A percentile compares a stretch with the other conserved stretches of the same genome.
phyloP scores from a whole-genome alignment of 2,113 vertebrate species.

The Oncorhynchus kisutch region DNA sequence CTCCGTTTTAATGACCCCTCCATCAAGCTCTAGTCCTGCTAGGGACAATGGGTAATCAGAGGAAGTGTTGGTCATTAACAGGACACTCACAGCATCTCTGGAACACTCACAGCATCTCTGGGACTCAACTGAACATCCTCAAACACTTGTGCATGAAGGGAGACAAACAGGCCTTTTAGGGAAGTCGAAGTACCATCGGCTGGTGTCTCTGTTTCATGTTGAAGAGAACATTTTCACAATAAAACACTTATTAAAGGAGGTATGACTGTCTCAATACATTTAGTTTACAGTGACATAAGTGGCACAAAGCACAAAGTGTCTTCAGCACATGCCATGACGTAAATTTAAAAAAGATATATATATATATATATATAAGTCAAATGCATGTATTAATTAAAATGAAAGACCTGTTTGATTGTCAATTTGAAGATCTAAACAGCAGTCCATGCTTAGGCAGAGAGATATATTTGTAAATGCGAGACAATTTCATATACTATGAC shows the following conservation, averaged over 20 bases:
- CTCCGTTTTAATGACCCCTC: constrained; percentile 47
- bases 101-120: constrained; percentile 16
- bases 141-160: constrained; percentile 29
- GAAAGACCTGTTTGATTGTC: no score
- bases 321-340: neutral
- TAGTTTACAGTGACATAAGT: neutral
- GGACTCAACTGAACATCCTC: constrained; percentile 21
- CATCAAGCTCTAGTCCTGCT: constrained; percentile 38
- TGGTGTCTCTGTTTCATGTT: neutral
- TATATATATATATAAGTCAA: neutral
- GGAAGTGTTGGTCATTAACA: constrained; percentile 51
- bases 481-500: no score
- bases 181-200: no score
- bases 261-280: neutral
- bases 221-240: neutral
- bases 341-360: neutral
- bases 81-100: neutral
- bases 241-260: neutral
- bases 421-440: no score
- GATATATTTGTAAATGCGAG: no score
- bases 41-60: constrained; percentile 63
- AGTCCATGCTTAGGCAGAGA: no score
- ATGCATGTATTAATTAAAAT: no score
- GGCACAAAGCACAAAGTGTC: neutral
- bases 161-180: neutral